Percentiles rank a stretch among this genome's conserved stretches.
Evolutionary conservation across 2,888 invertebrate genomes (phyloP).

Genomic region (Pedicia rivosa): DNA sequence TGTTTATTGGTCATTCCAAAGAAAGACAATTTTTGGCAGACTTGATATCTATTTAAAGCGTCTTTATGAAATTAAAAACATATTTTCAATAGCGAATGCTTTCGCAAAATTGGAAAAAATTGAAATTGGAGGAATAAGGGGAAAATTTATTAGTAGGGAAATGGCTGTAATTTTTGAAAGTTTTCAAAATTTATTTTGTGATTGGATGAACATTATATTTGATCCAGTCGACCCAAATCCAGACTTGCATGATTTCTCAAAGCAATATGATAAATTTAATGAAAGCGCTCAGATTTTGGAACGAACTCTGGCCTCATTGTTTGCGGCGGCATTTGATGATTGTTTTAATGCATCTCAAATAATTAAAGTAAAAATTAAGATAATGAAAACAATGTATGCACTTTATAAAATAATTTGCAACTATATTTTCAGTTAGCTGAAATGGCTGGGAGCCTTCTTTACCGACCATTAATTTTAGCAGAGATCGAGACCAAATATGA

Average conservation of each 20-base stretch:
- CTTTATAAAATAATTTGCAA: too few relatives aligned
- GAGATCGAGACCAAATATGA: slow-evolving; percentile 37
- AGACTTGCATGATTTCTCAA: slow-evolving; percentile 33
- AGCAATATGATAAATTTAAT: slow-evolving; percentile 33
- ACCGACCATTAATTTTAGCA: slow-evolving; percentile 34
- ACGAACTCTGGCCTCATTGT: slow-evolving; percentile 38
- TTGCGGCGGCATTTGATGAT: slow-evolving; percentile 41
- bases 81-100: slow-evolving; percentile 64
- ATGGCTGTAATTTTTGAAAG: not conserved
- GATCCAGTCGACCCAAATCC: slow-evolving; percentile 16
- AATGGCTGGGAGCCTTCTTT: slow-evolving; percentile 37
- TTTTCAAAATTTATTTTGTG: slow-evolving; percentile 17
- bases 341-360: slow-evolving; percentile 38
- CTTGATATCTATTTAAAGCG: slow-evolving; percentile 46
- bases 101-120: slow-evolving; percentile 79
- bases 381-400: not conserved
- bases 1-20: slow-evolving; percentile 55
- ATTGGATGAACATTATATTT: slow-evolving; percentile 25
- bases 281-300: slow-evolving; percentile 30
- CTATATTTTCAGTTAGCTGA: slow-evolving; percentile 29
- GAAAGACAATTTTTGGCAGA: slow-evolving; percentile 52
- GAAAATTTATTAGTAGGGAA: slow-evolving; percentile 19
- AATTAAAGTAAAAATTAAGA: slow-evolving; percentile 31
- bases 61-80: slow-evolving; percentile 45
- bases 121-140: slow-evolving; percentile 43